Evolutionary conservation across 2,888 invertebrate species (phyloP).

Genomic region (Harmothoe impar): DNA sequence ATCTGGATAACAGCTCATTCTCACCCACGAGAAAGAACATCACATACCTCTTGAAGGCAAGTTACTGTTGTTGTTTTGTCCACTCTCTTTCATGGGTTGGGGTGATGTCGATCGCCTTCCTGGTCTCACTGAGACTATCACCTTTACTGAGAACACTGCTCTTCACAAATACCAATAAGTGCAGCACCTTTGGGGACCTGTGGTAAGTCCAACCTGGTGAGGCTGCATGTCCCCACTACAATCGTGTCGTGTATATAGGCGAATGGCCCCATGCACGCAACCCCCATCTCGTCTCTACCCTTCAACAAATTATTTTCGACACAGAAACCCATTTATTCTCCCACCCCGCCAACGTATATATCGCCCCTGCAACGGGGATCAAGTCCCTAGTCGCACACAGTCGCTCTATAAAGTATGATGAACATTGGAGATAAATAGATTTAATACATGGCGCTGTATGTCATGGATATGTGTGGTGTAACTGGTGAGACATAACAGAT

Average conservation of each 20-base stretch:
- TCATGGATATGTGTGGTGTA: background rate
- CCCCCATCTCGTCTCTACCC: conserved; percentile 48
- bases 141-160: background rate
- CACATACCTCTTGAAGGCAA: background rate
- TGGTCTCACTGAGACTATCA: background rate
- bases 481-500: too few relatives aligned
- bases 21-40: background rate
- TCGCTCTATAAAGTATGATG: background rate
- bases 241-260: conserved; percentile 46
- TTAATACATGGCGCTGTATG: background rate
- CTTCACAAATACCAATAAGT: background rate
- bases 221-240: background rate
- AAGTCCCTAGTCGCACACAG: background rate
- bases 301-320: conserved; percentile 60
- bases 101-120: too few relatives aligned
- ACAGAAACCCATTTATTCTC: conserved; percentile 57
- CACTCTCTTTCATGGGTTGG: background rate
- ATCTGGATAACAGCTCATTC: background rate
- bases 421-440: background rate
- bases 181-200: background rate
- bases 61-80: conserved; percentile 21
- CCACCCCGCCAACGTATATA: background rate
- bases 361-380: background rate
- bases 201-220: conserved; percentile 7
- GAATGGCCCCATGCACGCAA: conserved; percentile 49